Conservation (phyloP, 2,888 invertebrate genomes). For the Plebejus argus region DNA sequence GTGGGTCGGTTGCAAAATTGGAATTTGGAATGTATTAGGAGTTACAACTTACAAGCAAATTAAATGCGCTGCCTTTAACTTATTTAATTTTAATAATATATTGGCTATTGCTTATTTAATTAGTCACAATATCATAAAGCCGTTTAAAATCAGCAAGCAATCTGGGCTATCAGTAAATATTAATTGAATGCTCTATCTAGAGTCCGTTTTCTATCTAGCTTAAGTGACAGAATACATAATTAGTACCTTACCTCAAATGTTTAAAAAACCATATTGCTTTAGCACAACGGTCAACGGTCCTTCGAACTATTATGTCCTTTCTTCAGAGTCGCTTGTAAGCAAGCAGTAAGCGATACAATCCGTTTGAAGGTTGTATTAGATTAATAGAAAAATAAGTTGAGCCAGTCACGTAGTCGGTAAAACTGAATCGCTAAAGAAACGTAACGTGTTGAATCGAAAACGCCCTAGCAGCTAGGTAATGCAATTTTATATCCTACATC, state of each 20-base stretch:
- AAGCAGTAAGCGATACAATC: slow-evolving; percentile 41
- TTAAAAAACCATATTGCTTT: neutral
- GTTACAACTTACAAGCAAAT: neutral
- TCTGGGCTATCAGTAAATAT: neutral
- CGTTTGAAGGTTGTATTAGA: slow-evolving; percentile 53
- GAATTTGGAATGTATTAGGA: neutral
- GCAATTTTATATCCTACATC: slow-evolving; percentile 32
- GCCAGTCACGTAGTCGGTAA: slow-evolving; percentile 62
- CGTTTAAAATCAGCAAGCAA: no score
- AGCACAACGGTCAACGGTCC: neutral
- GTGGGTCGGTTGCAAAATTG: slow-evolving; percentile 19
- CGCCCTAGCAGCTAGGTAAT: slow-evolving; percentile 43
- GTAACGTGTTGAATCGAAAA: slow-evolving; percentile 53
- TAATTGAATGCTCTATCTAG: neutral
- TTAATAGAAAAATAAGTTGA: slow-evolving; percentile 64
- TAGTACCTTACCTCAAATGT: no score
- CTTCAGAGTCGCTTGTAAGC: neutral
- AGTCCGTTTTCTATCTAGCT: neutral
- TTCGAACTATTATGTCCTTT: slow-evolving; percentile 31
- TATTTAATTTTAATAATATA: neutral
- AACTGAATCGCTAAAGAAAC: slow-evolving; percentile 59
- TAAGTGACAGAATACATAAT: no score
- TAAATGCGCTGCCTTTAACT: neutral
- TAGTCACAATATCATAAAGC: no score
- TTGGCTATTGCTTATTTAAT: neutral